Evolutionary conservation across 1,140 invertebrate species (phyloP).

Genomic region (Anastrepha ludens): DNA sequence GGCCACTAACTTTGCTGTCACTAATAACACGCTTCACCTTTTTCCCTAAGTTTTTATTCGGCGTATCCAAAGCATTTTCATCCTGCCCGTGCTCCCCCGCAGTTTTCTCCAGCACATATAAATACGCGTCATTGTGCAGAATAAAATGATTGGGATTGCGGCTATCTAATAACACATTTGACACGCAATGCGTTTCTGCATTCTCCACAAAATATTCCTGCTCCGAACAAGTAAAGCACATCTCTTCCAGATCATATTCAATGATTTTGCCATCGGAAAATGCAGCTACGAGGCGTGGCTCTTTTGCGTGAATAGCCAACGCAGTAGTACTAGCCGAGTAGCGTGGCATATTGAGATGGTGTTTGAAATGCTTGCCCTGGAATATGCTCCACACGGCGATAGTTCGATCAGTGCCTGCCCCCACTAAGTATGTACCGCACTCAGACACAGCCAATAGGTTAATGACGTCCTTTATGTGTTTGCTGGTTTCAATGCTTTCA

Average conservation of each 20-base stretch:
- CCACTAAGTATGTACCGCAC: conserved; percentile 79
- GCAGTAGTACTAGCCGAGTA: conserved; percentile 82
- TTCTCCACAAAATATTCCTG: conserved; percentile 58
- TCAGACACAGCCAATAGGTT: conserved; percentile 62
- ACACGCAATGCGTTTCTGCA: conserved; percentile 72
- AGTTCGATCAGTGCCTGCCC: conserved; percentile 77
- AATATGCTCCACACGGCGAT: conserved; percentile 78
- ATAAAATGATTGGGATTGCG: conserved; percentile 79
- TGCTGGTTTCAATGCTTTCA: conserved; percentile 58
- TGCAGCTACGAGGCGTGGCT: conserved; percentile 78
- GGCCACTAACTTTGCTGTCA: conserved; percentile 52
- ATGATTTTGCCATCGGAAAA: conserved; percentile 85
- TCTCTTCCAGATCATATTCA: conserved; percentile 80
- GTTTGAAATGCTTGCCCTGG: conserved; percentile 74
- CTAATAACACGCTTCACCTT: conserved; percentile 23
- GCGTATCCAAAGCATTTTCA: conserved; percentile 2
- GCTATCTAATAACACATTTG: conserved; percentile 78
- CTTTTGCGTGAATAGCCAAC: conserved; percentile 77
- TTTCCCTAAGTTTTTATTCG: conserved; percentile 55
- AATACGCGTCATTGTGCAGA: conserved; percentile 78
- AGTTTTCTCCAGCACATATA: conserved; percentile 77
- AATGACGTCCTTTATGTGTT: conserved; percentile 59
- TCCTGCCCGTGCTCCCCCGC: neutral
- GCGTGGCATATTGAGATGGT: conserved; percentile 79
- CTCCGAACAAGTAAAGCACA: conserved; percentile 77